Percentiles rank a stretch among this genome's conserved stretches.
These are phyloP conservation scores for Drosophila sproati DNA, from an alignment of 1,140 invertebrate species.

Conservation along the genomic window DNA sequence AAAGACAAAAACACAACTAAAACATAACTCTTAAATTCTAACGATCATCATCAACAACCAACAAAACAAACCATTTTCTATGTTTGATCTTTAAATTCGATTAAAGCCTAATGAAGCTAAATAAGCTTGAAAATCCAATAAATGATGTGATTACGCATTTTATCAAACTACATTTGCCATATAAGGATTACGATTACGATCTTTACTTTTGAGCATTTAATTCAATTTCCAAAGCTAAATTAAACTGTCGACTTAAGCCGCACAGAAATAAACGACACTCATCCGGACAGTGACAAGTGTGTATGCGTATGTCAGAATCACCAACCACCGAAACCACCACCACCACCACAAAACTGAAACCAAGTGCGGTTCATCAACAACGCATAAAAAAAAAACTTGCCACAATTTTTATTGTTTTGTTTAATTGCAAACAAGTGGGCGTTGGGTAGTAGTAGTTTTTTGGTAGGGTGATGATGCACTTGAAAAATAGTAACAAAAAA, in stretches of 20 bases:
- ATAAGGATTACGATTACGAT: constrained; percentile 61
- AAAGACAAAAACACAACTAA: constrained; percentile 50
- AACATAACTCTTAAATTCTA: constrained; percentile 53
- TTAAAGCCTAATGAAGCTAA: constrained; percentile 77
- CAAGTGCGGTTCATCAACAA: constrained; percentile 7
- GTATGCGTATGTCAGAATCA: neutral
- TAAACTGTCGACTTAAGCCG: constrained; percentile 80
- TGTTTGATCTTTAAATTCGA: constrained; percentile 55
- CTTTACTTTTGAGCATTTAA: constrained; percentile 38
- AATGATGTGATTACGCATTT: constrained; percentile 73
- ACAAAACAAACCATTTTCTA: constrained; percentile 9
- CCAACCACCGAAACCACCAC: constrained; percentile 16
- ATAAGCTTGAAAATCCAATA: constrained; percentile 69
- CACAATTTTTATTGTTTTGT: constrained; percentile 70
- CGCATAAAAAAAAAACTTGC: constrained; percentile 25
- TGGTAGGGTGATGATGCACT: constrained; percentile 38
- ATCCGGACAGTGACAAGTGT: constrained; percentile 80
- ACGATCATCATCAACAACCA: constrained; percentile 34
- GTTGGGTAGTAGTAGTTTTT: constrained; percentile 16
- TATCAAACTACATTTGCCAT: constrained; percentile 14
- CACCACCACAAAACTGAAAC: constrained; percentile 1
- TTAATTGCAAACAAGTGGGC: constrained; percentile 73
- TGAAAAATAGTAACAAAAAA: constrained; percentile 77
- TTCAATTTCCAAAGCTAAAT: constrained; percentile 69
- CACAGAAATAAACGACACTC: constrained; percentile 56